Conservation (phyloP, 1,140 invertebrate species). For the Trissolcus basalis region DNA sequence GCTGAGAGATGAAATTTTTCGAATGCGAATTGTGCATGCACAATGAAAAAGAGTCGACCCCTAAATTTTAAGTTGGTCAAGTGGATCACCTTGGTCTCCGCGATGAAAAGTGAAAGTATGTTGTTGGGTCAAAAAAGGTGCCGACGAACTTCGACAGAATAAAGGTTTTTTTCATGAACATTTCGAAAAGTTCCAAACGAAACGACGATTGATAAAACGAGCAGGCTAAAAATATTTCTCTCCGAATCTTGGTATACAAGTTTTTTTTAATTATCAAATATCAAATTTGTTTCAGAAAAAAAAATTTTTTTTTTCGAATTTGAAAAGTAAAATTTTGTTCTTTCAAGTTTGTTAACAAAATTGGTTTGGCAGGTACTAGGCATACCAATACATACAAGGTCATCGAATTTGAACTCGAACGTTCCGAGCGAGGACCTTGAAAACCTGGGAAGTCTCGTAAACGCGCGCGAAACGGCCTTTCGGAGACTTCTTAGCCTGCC, state of each 20-base stretch:
- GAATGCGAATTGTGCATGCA: too few species aligned
- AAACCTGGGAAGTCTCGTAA: slow-evolving; percentile 57
- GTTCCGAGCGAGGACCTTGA: slow-evolving; percentile 44
- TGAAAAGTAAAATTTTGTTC: too few species aligned
- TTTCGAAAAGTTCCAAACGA: too few species aligned
- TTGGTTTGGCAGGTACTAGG: too few species aligned
- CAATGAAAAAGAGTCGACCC: background rate
- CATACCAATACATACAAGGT: slow-evolving; percentile 29
- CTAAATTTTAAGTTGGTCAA: slow-evolving; percentile 19
- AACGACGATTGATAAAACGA: too few species aligned
- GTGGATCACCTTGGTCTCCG: slow-evolving; percentile 45
- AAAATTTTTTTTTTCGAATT: too few species aligned
- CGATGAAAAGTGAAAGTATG: slow-evolving; percentile 69
- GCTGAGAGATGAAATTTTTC: too few species aligned
- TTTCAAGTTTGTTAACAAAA: too few species aligned
- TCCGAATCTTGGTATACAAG: too few species aligned
- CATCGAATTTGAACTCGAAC: slow-evolving; percentile 43
- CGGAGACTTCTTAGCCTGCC: slow-evolving; percentile 29
- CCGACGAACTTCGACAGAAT: slow-evolving; percentile 9
- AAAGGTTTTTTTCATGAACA: too few species aligned
- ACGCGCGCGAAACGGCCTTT: slow-evolving; percentile 29
- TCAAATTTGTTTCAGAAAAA: too few species aligned
- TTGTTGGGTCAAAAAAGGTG: slow-evolving; percentile 68
- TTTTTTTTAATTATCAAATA: slow-evolving; percentile 7
- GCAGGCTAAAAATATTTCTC: too few species aligned